Conservation (phyloP, 2,797 vertebrate species). For the Urophycis tenuis region DNA sequence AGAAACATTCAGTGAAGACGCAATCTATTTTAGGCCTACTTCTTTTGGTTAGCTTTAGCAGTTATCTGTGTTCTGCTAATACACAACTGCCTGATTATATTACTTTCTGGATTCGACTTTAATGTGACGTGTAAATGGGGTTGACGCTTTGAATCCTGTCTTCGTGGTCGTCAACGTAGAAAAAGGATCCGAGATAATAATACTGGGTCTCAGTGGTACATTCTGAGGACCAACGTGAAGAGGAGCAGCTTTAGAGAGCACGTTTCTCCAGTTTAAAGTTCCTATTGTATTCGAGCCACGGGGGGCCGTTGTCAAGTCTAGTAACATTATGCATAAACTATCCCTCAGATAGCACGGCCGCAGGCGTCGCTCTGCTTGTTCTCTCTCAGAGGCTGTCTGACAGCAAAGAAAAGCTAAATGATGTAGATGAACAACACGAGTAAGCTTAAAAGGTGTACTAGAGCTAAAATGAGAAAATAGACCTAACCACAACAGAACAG, state of each 20-base stretch:
- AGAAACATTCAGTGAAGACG: slow-evolving; percentile 30
- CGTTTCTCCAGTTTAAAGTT: slow-evolving; percentile 32
- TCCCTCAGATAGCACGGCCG: slow-evolving; percentile 21
- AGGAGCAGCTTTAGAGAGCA: slow-evolving; percentile 46
- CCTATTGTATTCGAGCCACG: slow-evolving; percentile 19
- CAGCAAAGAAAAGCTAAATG: slow-evolving; percentile 30
- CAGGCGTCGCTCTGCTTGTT: slow-evolving; percentile 44
- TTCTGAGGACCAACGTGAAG: slow-evolving; percentile 21
- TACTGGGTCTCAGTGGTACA: slow-evolving; percentile 54
- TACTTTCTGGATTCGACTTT: neutral
- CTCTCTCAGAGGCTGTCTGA: slow-evolving; percentile 20
- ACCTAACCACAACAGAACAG: neutral
- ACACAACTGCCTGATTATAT: neutral
- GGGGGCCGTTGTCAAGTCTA: slow-evolving; percentile 18
- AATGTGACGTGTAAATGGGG: neutral
- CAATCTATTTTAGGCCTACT: neutral
- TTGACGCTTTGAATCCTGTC: neutral
- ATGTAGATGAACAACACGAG: no score
- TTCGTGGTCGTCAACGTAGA: neutral
- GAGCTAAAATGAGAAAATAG: neutral
- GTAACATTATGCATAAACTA: slow-evolving; percentile 25
- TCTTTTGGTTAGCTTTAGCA: neutral
- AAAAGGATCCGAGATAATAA: slow-evolving; percentile 25
- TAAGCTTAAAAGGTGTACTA: slow-evolving; percentile 49
- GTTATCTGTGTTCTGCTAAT: neutral